phyloP scores from a whole-genome alignment of 2,113 vertebrate genomes.

The Nothocercus nigrocapillus region DNA sequence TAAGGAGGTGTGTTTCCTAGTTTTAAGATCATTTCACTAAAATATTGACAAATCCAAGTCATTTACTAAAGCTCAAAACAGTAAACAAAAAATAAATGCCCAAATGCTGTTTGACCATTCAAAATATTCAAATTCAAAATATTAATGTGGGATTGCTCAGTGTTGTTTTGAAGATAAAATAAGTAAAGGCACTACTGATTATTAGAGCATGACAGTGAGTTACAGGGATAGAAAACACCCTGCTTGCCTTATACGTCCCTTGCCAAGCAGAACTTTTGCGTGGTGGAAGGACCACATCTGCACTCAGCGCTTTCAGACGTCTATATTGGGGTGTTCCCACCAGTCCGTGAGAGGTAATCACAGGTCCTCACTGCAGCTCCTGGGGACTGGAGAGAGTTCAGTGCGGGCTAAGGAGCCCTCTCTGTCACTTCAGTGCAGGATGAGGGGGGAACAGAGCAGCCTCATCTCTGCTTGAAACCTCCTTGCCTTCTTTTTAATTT shows the following conservation, averaged over 20 bases:
- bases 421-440: neutral
- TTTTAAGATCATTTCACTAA: neutral
- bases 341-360: neutral
- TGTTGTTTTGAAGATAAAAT: neutral
- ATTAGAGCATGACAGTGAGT: neutral
- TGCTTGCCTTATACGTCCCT: neutral
- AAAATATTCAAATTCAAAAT: neutral
- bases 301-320: neutral
- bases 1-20: neutral
- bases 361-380: neutral
- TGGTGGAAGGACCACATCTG: neutral
- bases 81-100: neutral
- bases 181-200: neutral
- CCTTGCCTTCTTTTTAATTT: constrained; percentile 6
- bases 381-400: neutral
- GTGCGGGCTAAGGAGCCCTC: rapidly evolving
- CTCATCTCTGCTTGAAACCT: neutral
- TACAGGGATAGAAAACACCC: neutral
- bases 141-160: rapidly evolving
- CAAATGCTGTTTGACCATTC: neutral
- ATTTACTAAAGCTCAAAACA: neutral
- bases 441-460: neutral
- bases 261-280: neutral
- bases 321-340: neutral
- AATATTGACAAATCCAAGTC: neutral